Evolutionary conservation across 92 coral and sea anemone genomes (phyloP), one percentile per base, ranked within the genome.

Genomic region (Palythoa grandis): DNA sequence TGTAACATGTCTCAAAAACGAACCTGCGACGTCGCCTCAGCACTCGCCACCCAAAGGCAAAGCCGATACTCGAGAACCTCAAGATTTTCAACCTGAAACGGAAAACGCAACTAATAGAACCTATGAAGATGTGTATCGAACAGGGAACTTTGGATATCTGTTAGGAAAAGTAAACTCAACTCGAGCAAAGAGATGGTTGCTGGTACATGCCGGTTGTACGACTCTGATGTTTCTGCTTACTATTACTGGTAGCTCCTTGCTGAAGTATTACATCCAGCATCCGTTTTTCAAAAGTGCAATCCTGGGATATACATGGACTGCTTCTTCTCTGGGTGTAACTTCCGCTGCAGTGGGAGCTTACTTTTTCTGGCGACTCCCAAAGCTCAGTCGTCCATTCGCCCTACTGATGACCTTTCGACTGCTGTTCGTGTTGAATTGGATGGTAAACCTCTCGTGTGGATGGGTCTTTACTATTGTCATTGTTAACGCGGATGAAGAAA

Each of bases 331-430:
- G 15, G 82, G 70, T 0, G 69, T 57, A 15, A 57, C 52, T 19
- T 77, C 82, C 7, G 52, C 82, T 11, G 82, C 23, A 5, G 6
- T 57, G 23, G 82, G 82, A n/a, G 52, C 70, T 12, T 77, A 54
- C 35, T 77, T 77, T 24, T 77, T 77, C 70, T 77, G 69, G 82
- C 68, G 25, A 11, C 82, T 77, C 29, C 82, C 82, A 40, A 77
- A 14, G 52, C 23, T 77, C 11, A 25, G 69, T 35, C 82, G 58
- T 35, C 82, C 82, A 12, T 57, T 54, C 70, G 82, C 82, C 24
- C 69, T 77, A n/a, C 23, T 77, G 68, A 38, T 77, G 9, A 77
- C 70, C 20, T 60, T 77, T 24, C 69, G 68, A 77, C 7, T 56
- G 15, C 82, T 77, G 69, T 70, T 67, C 12, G 47, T 77, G 16